Conservation (phyloP, 2,888 invertebrate genomes). For the Palloptera scutellata region DNA sequence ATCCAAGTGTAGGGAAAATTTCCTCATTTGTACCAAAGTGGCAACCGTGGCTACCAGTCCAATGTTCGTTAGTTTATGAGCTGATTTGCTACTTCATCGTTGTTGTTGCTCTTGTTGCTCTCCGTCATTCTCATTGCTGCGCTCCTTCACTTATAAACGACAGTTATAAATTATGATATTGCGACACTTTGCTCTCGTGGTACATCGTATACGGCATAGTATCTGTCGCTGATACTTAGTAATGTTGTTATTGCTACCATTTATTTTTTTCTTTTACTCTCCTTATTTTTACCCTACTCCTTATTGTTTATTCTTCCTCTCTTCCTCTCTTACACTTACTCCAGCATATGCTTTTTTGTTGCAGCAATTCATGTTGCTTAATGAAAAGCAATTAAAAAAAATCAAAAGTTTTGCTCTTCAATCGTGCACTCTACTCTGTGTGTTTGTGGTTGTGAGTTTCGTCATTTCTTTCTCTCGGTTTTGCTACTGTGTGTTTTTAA, state of each 20-base stretch:
- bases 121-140: not conserved
- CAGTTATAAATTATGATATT: conserved; percentile 34
- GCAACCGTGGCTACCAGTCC: no score
- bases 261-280: not conserved
- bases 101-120: no score
- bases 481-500: no score
- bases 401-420: not conserved
- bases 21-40: no score
- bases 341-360: not conserved
- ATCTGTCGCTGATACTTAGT: not conserved
- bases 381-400: conserved; percentile 33
- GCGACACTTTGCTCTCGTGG: conserved; percentile 25
- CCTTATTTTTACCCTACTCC: no score
- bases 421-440: not conserved
- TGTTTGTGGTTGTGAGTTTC: not conserved
- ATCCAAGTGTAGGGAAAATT: no score
- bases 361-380: conserved; percentile 17
- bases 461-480: not conserved
- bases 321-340: not conserved
- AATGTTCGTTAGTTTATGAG: no score
- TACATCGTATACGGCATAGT: not conserved
- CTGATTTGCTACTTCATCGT: no score
- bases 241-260: not conserved
- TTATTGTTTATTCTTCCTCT: no score
- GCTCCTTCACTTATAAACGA: conserved; percentile 7